Evolutionary conservation across 2,797 vertebrate genomes (phyloP), one percentile per base, ranked within the genome.

Genomic region (Intellagama lesueurii): DNA sequence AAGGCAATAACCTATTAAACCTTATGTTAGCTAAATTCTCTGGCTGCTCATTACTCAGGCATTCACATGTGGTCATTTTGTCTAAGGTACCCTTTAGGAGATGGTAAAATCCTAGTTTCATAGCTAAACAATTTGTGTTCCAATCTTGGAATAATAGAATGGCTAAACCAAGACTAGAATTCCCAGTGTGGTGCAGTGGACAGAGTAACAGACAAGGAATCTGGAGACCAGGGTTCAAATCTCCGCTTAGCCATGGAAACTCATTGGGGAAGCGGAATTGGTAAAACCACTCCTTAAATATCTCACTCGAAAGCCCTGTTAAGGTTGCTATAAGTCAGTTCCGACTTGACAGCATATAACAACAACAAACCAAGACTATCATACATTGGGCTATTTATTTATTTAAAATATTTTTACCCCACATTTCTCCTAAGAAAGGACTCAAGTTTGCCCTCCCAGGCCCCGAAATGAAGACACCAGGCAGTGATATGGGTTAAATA

Each of bases 1-100:
- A 88, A n/a, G 66, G 30, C 3, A 85, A 82, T 1, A 64, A 4
- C 86, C 69, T 81, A 52, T 52, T 81, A 69, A 93, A 78, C 56
- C 73, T 90, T 86, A 90, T 56, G 82, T 83, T 35, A n/a, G 76
- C 5, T 7, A 76, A 86, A 30, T 1, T 26, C 7, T 81, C 89
- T 22, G 47, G 12, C 82, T 40, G 16, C 14, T 68, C 7, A 86
- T 44, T 2, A 81, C 17, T 52, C 72, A 81, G 19, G 40, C 52
- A 87, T 73, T 70, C 77, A 72, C 69, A 75, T 56, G 60, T 1
- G 30, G 35, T 52, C 5, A 0, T 47, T 0, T 0, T 70, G 5
- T 32, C 5, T 77, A 40, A 66, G 44, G 68, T 70, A 32, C 1
- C 26, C 69, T 82, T 60, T 17, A 22, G 70, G 81, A 40, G 7